These are phyloP conservation scores for Caligus rogercresseyi DNA, from an alignment of 1,140 invertebrate genomes.

Conservation along the genomic window DNA sequence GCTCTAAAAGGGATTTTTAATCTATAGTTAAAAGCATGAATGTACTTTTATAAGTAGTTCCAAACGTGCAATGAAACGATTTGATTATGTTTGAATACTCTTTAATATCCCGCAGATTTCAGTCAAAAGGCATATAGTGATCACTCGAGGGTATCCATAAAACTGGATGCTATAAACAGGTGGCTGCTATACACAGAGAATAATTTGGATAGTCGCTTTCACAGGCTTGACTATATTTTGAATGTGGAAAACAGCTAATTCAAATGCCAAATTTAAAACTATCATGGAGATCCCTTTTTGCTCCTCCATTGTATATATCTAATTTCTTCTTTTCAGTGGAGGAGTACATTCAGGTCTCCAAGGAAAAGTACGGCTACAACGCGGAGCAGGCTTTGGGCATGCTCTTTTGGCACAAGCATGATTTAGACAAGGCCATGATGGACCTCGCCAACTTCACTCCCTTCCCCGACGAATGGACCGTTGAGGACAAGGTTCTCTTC, in stretches of 20 bases:
- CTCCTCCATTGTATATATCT: not conserved
- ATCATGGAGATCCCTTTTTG: not conserved
- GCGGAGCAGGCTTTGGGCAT: constrained; percentile 91
- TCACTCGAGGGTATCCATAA: too few species aligned
- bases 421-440: constrained; percentile 69
- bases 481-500: constrained; percentile 93
- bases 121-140: too few species aligned
- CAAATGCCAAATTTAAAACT: not conserved
- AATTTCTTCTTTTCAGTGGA: constrained; percentile 51
- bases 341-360: constrained; percentile 81
- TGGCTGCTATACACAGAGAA: too few species aligned
- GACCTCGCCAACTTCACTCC: constrained; percentile 93
- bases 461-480: constrained; percentile 93
- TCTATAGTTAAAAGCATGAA: too few species aligned
- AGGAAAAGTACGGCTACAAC: constrained; percentile 94
- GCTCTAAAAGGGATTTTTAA: too few species aligned
- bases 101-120: too few species aligned
- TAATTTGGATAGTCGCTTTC: not conserved
- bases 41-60: too few species aligned
- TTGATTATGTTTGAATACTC: too few species aligned
- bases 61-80: too few species aligned
- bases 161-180: too few species aligned
- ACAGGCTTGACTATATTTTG: not conserved
- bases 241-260: not conserved
- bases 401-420: constrained; percentile 96